phyloP scores from a whole-genome alignment of 1,140 invertebrate species.

The Vanessa atalanta region DNA sequence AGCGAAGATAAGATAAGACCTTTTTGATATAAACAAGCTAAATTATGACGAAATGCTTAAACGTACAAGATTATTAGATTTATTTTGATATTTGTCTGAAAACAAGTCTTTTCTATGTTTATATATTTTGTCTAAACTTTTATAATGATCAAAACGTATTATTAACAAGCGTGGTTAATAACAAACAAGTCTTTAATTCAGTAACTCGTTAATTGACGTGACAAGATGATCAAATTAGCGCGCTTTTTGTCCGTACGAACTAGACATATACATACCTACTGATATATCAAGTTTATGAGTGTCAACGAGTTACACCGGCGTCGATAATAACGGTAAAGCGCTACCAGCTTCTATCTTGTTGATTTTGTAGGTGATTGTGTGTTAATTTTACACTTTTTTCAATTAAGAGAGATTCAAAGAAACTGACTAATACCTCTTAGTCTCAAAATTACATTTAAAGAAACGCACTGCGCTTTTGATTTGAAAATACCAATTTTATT shows the following conservation, averaged over 20 bases:
- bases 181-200: no score
- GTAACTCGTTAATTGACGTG: not conserved
- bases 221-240: not conserved
- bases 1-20: conserved; percentile 30
- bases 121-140: no score
- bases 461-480: no score
- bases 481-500: no score
- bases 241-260: not conserved
- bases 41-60: conserved; percentile 9
- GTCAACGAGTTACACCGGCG: conserved; percentile 17
- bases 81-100: not conserved
- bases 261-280: conserved; percentile 16
- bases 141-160: no score
- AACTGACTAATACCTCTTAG: not conserved
- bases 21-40: conserved; percentile 6
- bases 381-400: not conserved
- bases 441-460: no score
- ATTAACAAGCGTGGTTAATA: no score
- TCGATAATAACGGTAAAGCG: conserved; percentile 29
- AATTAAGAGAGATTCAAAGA: not conserved
- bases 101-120: no score
- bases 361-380: conserved; percentile 7
- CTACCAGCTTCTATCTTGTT: conserved; percentile 10
- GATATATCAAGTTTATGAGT: conserved; percentile 14
- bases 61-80: not conserved